Base-by-base conservation (phyloP, 64 coral and sea anemone species). In the Montipora cactus region DNA sequence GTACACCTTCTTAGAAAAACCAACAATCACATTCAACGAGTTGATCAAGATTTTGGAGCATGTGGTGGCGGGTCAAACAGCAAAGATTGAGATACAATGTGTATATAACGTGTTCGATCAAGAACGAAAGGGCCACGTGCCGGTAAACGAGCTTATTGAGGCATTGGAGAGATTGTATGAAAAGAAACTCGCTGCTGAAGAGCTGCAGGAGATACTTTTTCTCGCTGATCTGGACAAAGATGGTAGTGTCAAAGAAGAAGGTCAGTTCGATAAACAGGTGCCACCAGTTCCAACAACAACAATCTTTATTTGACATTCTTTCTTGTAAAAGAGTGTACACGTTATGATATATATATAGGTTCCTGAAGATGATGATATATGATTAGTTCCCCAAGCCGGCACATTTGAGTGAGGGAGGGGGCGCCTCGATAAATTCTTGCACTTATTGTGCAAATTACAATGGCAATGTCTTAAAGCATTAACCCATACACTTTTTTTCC, bases 51-150 rank as follows among this genome's bases (percentile, higher is more conserved):
- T 86, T 16, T 47, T 86, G 66, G 82, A 86, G 44, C 62, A 71
- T 4, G 47, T 86, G 18, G 62, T 71, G 0, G 82, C 82, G 28
- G 66, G 71, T 0, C 82, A 71, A 71, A 47, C 67, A 4, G 4
- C 67, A 21, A 10, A 50, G 18, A 20, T 12, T 50, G 82, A 86
- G 18, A 59, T 86, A 5, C 61, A 16, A 14, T 72, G 45, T 20
- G 82, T 86, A 0, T 86, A 86, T 68, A 86, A 70, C 66, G 82
- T 86, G 44, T 86, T 86, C 11, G 82, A 86, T 7, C 62, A 19
- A 4, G 64, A 86, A 4, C 62, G 71, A 45, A 72, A 3, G 22
- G 82, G 82, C 49, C 82, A 71, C 8, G 82, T 86, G 66, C 44
- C 82, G 3, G 8, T 86, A 4, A 51, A 0, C 22, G 82, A 72